Percentiles rank a stretch among this genome's conserved stretches.
Evolutionary conservation across 2,888 invertebrate species (phyloP).

Genomic region (Drosophila limbata): DNA sequence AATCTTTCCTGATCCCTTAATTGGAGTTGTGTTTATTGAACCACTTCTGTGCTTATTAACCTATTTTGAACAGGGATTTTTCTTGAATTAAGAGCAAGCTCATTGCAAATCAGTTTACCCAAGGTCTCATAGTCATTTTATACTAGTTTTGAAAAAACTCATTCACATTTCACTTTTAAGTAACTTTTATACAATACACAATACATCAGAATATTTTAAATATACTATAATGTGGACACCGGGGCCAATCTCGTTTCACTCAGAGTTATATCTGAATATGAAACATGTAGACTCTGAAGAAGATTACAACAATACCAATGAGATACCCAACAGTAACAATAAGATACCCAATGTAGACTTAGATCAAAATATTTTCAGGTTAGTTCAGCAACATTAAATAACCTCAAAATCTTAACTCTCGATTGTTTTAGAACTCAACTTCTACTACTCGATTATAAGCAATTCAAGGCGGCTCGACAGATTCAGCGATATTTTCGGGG

Average conservation of each 20-base stretch:
- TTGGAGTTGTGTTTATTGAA: neutral
- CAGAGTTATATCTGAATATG: neutral
- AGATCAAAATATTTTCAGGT: neutral
- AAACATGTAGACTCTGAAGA: neutral
- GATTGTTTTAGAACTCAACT: conserved; percentile 9
- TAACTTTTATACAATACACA: neutral
- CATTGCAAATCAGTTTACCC: neutral
- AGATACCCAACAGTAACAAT: too few species aligned
- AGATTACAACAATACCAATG: neutral
- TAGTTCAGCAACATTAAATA: neutral
- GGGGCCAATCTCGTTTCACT: neutral
- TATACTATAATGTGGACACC: neutral
- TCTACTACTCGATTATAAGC: conserved; percentile 64
- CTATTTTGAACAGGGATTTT: neutral
- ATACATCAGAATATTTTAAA: neutral
- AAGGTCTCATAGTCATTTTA: neutral
- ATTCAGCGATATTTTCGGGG: conserved; percentile 76
- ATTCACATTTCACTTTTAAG: neutral
- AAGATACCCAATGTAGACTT: neutral
- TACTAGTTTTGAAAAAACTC: neutral
- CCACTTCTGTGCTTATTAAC: neutral
- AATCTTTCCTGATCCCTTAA: too few species aligned
- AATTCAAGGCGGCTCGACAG: conserved; percentile 74
- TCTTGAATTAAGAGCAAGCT: too few species aligned
- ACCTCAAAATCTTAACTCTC: neutral